Evolutionary conservation across 2,113 vertebrate species (phyloP).

Genomic region (Merops nubicus): DNA sequence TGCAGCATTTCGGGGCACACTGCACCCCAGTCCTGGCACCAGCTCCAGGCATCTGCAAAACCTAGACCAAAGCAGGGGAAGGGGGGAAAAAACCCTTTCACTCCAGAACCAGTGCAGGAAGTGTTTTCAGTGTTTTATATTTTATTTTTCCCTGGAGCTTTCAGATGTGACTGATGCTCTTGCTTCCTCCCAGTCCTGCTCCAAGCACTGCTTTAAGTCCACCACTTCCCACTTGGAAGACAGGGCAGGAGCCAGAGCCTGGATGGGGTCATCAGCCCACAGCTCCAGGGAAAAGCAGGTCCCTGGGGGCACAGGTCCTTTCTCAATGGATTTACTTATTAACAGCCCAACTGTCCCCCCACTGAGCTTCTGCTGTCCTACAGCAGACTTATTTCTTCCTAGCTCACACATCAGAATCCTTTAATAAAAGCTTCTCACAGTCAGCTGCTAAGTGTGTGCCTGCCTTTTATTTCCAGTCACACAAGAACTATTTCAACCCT

Average conservation of each 20-base stretch:
- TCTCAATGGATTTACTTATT: constrained; percentile 30
- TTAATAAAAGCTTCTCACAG: background rate
- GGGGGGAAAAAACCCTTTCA: too few relatives aligned
- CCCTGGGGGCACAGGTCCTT: background rate
- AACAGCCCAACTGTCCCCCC: background rate
- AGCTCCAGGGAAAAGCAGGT: background rate
- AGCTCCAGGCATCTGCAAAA: background rate
- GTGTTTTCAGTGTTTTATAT: background rate
- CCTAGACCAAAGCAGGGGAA: background rate
- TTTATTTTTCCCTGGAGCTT: background rate
- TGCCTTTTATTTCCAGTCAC: background rate
- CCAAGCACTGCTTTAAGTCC: too few relatives aligned
- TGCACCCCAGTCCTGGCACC: background rate
- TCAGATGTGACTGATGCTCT: fast-evolving
- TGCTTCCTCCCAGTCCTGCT: background rate
- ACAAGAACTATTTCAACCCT: background rate
- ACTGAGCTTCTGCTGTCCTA: background rate
- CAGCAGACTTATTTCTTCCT: background rate
- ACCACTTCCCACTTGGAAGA: background rate
- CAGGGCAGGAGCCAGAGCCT: fast-evolving
- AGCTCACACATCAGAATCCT: background rate
- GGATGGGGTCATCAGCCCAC: background rate
- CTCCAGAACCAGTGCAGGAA: background rate
- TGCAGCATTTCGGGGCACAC: fast-evolving
- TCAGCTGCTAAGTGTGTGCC: background rate